A percentile compares a stretch with the other conserved stretches of the same genome.
Conservation (phyloP, 2,113 vertebrate genomes). For the Melanotaenia duboulayi region DNA sequence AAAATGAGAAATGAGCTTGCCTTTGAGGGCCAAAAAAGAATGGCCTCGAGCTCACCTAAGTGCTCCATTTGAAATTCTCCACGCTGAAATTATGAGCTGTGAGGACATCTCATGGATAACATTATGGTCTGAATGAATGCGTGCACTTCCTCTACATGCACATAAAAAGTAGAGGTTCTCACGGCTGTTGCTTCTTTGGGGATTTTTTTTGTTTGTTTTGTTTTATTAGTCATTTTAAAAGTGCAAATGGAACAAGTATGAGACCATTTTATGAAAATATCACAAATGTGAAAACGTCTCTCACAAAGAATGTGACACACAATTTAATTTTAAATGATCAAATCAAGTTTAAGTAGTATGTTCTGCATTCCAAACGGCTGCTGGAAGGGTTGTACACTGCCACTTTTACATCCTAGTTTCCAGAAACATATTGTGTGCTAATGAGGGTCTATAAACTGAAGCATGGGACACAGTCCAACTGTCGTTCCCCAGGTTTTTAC, state of each 20-base stretch:
- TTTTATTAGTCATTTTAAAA: neutral
- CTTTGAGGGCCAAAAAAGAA: conserved; percentile 17
- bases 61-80: conserved; percentile 30
- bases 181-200: neutral
- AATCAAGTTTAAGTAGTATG: neutral
- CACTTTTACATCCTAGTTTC: conserved; percentile 63
- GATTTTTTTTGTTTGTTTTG: neutral
- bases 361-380: conserved; percentile 16
- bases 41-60: conserved; percentile 23
- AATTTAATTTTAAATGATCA: neutral
- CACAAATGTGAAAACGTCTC: conserved; percentile 1
- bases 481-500: conserved; percentile 64
- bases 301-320: neutral
- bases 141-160: conserved; percentile 22
- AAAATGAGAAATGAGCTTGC: conserved; percentile 57
- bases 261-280: neutral
- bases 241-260: neutral
- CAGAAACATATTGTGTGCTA: conserved; percentile 67
- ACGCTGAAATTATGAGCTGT: neutral
- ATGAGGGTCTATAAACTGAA: conserved; percentile 69
- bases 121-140: conserved; percentile 31
- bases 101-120: conserved; percentile 20
- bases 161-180: neutral
- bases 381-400: conserved; percentile 24
- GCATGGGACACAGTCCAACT: conserved; percentile 42